Percentiles rank a stretch among this genome's conserved stretches.
phyloP scores from a whole-genome alignment of 2,113 vertebrate genomes.

The Rattus norvegicus region GRCr8 NC_086022.1:148831001-148831500 shows the following conservation, averaged over 20 bases:
- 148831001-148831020: neutral
- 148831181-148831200: neutral
- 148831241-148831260: conserved; percentile 60
- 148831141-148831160: neutral
- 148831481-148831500: conserved; percentile 65
- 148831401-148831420: conserved; percentile 67
- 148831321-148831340: conserved; percentile 76
- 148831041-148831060: neutral
- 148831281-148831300: conserved; percentile 62
- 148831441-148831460: conserved; percentile 71
- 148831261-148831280: conserved; percentile 52
- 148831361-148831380: neutral
- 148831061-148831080: neutral
- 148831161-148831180: neutral
- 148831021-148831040: neutral
- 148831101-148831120: neutral
- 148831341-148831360: conserved; percentile 67
- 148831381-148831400: conserved; percentile 32
- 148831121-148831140: conserved; percentile 13
- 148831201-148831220: neutral
- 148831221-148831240: neutral
- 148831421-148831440: conserved; percentile 64
- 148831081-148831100: neutral
- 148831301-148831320: conserved; percentile 59
- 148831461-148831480: conserved; percentile 66